These are phyloP conservation scores for Gallirallus australis DNA, from an alignment of 2,797 vertebrate species.

Conservation along the genomic window DNA sequence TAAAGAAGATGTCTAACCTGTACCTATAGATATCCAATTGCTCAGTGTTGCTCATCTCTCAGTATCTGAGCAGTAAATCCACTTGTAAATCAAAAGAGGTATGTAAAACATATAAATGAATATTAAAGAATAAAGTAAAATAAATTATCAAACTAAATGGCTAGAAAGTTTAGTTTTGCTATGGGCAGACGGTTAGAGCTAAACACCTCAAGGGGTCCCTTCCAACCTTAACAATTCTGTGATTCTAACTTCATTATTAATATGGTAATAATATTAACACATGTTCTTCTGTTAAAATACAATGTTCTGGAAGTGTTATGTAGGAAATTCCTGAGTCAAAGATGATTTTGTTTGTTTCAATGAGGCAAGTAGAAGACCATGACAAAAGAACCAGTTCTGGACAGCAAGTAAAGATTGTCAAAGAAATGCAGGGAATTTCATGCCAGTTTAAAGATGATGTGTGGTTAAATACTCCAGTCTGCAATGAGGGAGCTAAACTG, in stretches of 20 bases:
- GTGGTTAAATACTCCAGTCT: background rate
- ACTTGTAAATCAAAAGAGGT: background rate
- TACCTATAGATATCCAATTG: background rate
- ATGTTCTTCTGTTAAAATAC: background rate
- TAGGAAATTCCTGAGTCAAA: background rate
- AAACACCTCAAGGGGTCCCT: background rate
- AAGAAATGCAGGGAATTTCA: background rate
- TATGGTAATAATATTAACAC: background rate
- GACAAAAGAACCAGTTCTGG: background rate
- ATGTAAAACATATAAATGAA: background rate
- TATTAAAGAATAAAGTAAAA: background rate
- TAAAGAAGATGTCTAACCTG: background rate
- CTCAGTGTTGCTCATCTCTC: background rate
- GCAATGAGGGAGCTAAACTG: background rate
- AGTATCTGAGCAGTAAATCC: background rate
- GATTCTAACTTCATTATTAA: background rate
- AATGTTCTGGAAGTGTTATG: background rate
- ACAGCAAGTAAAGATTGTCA: background rate
- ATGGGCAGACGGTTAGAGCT: background rate
- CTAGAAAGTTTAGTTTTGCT: background rate
- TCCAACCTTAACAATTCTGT: background rate
- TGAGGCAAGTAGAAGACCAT: background rate
- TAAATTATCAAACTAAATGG: background rate
- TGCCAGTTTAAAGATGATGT: background rate
- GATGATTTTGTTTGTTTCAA: background rate